Conservation (phyloP, 2,888 invertebrate genomes). For the Dichetophora obliterata region DNA sequence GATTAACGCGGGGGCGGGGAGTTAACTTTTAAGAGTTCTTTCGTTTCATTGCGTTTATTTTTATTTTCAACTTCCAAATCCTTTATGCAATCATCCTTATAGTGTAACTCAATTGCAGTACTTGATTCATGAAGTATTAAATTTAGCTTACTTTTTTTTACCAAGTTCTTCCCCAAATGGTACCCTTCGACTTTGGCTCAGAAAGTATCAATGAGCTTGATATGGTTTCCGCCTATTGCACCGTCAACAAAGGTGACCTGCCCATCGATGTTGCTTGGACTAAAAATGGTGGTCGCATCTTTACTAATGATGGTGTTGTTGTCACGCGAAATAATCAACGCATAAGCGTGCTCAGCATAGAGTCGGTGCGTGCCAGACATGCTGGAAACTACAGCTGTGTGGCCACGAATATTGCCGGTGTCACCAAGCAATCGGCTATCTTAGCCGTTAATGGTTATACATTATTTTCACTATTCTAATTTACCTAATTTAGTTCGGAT, state of each 20-base stretch:
- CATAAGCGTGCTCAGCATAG: slow-evolving; percentile 77
- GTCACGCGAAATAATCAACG: slow-evolving; percentile 52
- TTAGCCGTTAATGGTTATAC: slow-evolving; percentile 72
- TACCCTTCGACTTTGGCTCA: slow-evolving; percentile 78
- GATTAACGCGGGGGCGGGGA: slow-evolving; percentile 34
- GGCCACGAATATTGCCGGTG: slow-evolving; percentile 75
- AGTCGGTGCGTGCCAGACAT: slow-evolving; percentile 76
- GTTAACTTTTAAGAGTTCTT: slow-evolving; percentile 25
- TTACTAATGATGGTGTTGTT: slow-evolving; percentile 72
- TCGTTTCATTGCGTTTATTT: slow-evolving; percentile 11
- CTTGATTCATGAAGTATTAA: background rate
- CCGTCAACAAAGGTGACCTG: slow-evolving; percentile 80
- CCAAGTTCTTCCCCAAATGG: slow-evolving; percentile 78
- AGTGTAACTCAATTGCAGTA: background rate
- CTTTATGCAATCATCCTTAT: slow-evolving; percentile 13
- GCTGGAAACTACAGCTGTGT: slow-evolving; percentile 79
- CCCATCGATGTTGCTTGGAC: slow-evolving; percentile 82
- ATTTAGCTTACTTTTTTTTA: slow-evolving; percentile 12
- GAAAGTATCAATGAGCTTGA: slow-evolving; percentile 78
- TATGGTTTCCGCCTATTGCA: slow-evolving; percentile 77
- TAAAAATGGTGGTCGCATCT: slow-evolving; percentile 69
- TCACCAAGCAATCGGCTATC: slow-evolving; percentile 73
- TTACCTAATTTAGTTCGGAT: no score
- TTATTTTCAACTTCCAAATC: slow-evolving; percentile 5
- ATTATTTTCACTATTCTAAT: background rate